Evolutionary conservation across 2,888 invertebrate species (phyloP), one percentile per base, ranked within the genome.

Genomic region (Amorpha juglandis): DNA sequence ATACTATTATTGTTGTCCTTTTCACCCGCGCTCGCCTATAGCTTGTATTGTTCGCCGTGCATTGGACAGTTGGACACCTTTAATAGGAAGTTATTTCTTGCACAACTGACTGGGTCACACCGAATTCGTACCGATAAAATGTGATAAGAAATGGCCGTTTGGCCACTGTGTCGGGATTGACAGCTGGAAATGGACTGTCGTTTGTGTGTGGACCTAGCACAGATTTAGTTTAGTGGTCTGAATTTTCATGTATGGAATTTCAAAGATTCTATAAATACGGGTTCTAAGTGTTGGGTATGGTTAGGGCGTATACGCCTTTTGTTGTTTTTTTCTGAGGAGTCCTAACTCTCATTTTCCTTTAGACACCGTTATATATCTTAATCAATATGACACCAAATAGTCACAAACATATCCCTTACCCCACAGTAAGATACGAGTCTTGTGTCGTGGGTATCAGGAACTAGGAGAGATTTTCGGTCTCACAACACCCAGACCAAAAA

Each of bases 51-150:
- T 55, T 64, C 63, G 63, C 71, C 68, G 74, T 78, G 76, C 69
- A 69, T 67, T 66, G 74, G 81, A 82, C 82, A 82, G 81, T 81
- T 83, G 73, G 86, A 84, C 80, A 79, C 74, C 73, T 76, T 79
- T 80, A 84, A 85, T 82, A 75, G 80, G 74, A 80, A 83, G 79
- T 83, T 84, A 84, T 87, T 86, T 81, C 80, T 82, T 77, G 75
- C 74, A 70, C 74, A 76, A 77, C 74, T 73, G 77, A 79, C 79
- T 76, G 77, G 78, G 79, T 81, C 79, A 79, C 73, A 78, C 73
- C 70, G 75, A 77, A 77, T 75, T 79, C 76, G 78, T 72, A 79
- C 75, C 72, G 68, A 65, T 72, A 77, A 81, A 82, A 84, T 81
- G 74, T 79, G 78, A 75, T 76, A 75, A 74, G 74, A 70, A 74